These are phyloP conservation scores for Adelosebastes latens DNA, from an alignment of 2,797 vertebrate genomes.

Conservation along the genomic window DNA sequence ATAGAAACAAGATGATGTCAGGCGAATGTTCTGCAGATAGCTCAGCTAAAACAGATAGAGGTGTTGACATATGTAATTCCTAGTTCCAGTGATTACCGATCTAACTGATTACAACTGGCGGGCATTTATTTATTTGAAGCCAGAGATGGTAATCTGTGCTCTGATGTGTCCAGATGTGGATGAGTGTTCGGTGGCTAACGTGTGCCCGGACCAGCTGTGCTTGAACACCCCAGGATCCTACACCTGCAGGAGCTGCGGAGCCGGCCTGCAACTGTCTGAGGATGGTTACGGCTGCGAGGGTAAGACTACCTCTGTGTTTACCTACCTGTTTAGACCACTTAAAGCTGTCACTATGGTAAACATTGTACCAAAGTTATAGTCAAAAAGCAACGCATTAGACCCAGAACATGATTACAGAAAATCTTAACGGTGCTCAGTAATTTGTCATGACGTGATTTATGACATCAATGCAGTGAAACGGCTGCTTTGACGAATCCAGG, in stretches of 20 bases:
- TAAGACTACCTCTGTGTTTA: slow-evolving; percentile 33
- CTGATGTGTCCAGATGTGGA: slow-evolving; percentile 80
- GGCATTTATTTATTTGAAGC: slow-evolving; percentile 60
- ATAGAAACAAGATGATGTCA: slow-evolving; percentile 73
- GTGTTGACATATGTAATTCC: slow-evolving; percentile 62
- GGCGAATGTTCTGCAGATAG: slow-evolving; percentile 48
- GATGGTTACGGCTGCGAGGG: slow-evolving; percentile 68
- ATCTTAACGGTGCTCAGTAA: slow-evolving; percentile 52
- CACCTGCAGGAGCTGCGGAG: slow-evolving; percentile 70
- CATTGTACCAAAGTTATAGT: not conserved
- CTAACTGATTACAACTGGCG: slow-evolving; percentile 61
- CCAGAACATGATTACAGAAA: slow-evolving; percentile 48
- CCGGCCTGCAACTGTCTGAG: slow-evolving; percentile 63
- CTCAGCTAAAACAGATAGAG: slow-evolving; percentile 46
- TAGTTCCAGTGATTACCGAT: slow-evolving; percentile 47
- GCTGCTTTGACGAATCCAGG: slow-evolving; percentile 59
- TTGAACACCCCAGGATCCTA: slow-evolving; percentile 74
- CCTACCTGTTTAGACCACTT: not conserved
- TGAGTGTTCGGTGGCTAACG: slow-evolving; percentile 70
- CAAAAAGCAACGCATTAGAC: slow-evolving; percentile 9
- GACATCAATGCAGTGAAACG: slow-evolving; percentile 64
- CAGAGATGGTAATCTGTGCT: slow-evolving; percentile 65
- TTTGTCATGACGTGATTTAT: slow-evolving; percentile 74
- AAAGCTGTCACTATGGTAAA: not conserved
- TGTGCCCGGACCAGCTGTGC: slow-evolving; percentile 77